Conservation (phyloP, 53 echinoderm and acorn worm genomes). For the Luidia sarsii region DNA sequence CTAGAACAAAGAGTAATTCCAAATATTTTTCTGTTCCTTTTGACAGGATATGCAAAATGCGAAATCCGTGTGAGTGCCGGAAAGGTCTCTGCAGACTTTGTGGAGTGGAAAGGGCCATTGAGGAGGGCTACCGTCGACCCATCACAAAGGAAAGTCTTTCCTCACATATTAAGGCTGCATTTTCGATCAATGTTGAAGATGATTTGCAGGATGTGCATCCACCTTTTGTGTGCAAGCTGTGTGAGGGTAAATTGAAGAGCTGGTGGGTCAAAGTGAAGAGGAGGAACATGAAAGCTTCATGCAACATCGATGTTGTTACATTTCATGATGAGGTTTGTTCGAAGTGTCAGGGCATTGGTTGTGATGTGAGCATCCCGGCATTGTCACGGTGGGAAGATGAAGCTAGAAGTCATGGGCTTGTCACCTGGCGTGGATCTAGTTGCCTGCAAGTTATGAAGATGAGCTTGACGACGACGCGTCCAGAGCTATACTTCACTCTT, state of each 20-base stretch:
- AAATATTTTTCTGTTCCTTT: no score
- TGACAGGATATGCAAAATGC: no score
- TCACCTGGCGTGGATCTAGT: not conserved
- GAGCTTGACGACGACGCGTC: not conserved
- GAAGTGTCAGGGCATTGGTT: not conserved
- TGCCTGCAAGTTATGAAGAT: constrained; percentile 8
- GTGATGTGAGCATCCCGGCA: not conserved
- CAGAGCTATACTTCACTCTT: not conserved
- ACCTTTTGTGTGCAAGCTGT: constrained; percentile 30
- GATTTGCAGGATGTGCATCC: constrained; percentile 26
- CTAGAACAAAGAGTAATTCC: no score
- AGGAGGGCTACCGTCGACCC: not conserved
- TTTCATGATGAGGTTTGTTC: not conserved
- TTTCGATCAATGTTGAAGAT: not conserved
- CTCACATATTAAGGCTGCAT: not conserved
- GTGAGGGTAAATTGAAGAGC: constrained; percentile 30
- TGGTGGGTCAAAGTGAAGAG: constrained; percentile 28
- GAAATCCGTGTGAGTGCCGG: not conserved
- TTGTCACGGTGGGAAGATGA: not conserved
- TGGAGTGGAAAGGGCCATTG: constrained; percentile 2
- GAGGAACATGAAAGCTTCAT: constrained; percentile 16
- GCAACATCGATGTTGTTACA: not conserved
- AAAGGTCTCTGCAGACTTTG: constrained; percentile 25
- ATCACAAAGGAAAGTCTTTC: not conserved
- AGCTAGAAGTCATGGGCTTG: not conserved